phyloP scores from a whole-genome alignment of 2,888 invertebrate genomes.

The Aphodius granarius region DNA sequence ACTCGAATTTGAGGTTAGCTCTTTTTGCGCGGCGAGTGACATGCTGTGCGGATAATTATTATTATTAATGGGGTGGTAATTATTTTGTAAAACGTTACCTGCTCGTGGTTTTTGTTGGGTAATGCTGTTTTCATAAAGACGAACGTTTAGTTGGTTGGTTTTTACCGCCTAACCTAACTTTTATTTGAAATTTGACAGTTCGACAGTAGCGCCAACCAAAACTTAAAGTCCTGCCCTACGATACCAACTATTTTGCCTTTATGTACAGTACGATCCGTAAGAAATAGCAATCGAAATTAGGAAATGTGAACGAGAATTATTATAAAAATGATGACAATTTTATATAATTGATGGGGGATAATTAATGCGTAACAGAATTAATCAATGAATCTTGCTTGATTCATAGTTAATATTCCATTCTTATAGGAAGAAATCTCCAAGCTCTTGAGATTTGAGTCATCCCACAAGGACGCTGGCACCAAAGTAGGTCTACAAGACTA shows the following conservation, averaged over 20 bases:
- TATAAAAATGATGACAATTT: too few species aligned
- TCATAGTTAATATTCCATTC: constrained; percentile 19
- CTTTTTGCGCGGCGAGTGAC: background rate
- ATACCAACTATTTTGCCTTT: background rate
- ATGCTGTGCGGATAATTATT: background rate
- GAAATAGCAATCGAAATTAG: too few species aligned
- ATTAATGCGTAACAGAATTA: too few species aligned
- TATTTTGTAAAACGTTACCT: constrained; percentile 3
- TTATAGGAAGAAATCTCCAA: constrained; percentile 86
- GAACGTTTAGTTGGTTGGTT: background rate
- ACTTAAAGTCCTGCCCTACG: too few species aligned
- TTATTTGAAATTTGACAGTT: background rate
- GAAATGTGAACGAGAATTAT: too few species aligned
- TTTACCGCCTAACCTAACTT: background rate
- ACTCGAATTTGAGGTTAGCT: constrained; percentile 6
- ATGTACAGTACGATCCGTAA: too few species aligned
- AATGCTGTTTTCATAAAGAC: background rate
- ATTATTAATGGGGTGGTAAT: background rate
- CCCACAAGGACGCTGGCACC: constrained; percentile 69
- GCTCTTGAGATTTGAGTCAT: constrained; percentile 90
- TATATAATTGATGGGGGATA: too few species aligned
- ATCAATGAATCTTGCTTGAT: background rate
- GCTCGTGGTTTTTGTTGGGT: background rate
- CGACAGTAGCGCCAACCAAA: background rate
- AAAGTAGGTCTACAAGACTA: constrained; percentile 83